phyloP scores from a whole-genome alignment of 2,888 invertebrate genomes.

The Pyrrhosoma nymphula region DNA sequence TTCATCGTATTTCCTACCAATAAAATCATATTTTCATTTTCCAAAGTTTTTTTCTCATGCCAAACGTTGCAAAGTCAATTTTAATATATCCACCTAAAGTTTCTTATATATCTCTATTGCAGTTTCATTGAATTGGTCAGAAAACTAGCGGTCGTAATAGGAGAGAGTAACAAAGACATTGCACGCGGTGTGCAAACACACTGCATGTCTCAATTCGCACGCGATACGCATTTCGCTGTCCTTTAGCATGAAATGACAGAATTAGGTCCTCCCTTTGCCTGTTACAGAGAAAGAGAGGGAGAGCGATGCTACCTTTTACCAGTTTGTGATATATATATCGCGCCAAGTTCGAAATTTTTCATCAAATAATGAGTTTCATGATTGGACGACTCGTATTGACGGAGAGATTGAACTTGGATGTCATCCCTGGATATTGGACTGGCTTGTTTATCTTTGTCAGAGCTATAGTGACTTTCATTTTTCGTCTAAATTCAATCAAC shows the following conservation, averaged over 20 bases:
- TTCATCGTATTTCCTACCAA: too few relatives aligned
- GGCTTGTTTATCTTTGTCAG: too few relatives aligned
- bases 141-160: neutral
- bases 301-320: neutral
- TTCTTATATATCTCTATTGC: neutral
- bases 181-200: neutral
- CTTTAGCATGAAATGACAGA: neutral
- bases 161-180: neutral
- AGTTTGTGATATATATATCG: neutral
- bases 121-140: neutral
- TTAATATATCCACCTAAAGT: neutral
- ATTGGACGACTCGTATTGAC: neutral
- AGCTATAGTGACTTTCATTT: too few relatives aligned
- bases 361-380: neutral
- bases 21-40: too few relatives aligned
- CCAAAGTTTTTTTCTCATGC: too few relatives aligned
- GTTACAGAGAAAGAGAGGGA: neutral
- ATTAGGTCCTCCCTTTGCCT: too few relatives aligned
- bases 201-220: neutral
- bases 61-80: too few relatives aligned
- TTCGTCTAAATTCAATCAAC: too few relatives aligned
- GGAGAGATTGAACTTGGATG: too few relatives aligned
- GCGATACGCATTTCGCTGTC: neutral
- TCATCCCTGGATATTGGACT: too few relatives aligned
- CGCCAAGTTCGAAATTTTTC: neutral